Conservation (phyloP, 2,797 vertebrate species). For the Passerculus sandwichensis region DNA sequence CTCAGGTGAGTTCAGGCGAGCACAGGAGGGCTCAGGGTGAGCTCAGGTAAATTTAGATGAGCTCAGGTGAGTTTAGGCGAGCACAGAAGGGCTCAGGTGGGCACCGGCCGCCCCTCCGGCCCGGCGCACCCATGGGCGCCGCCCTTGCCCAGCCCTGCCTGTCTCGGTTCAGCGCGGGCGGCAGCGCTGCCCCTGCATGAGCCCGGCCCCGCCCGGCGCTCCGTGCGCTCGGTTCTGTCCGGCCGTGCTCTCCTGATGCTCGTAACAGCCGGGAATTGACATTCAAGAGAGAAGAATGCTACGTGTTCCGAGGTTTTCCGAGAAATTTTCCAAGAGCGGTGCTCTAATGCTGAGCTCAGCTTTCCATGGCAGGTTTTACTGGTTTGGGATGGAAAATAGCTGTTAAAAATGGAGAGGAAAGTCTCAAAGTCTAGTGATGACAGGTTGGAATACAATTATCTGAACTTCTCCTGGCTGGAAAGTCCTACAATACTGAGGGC, state of each 20-base stretch:
- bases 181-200: rapidly evolving
- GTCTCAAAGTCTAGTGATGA: background rate
- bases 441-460: background rate
- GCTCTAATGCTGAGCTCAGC: background rate
- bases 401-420: background rate
- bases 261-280: rapidly evolving
- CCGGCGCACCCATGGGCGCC: rapidly evolving
- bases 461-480: background rate
- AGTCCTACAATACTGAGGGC: background rate
- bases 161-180: rapidly evolving
- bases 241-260: rapidly evolving
- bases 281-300: rapidly evolving
- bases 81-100: rapidly evolving
- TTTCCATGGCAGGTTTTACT: background rate
- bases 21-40: rapidly evolving
- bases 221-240: rapidly evolving
- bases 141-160: no score
- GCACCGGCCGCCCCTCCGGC: background rate
- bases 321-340: background rate
- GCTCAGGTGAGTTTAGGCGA: rapidly evolving
- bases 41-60: no score
- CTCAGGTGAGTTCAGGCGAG: no score
- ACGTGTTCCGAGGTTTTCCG: background rate
- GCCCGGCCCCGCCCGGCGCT: rapidly evolving
- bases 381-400: background rate